Conservation (phyloP, 2,797 vertebrate genomes). For the Taeniopygia guttata region DNA sequence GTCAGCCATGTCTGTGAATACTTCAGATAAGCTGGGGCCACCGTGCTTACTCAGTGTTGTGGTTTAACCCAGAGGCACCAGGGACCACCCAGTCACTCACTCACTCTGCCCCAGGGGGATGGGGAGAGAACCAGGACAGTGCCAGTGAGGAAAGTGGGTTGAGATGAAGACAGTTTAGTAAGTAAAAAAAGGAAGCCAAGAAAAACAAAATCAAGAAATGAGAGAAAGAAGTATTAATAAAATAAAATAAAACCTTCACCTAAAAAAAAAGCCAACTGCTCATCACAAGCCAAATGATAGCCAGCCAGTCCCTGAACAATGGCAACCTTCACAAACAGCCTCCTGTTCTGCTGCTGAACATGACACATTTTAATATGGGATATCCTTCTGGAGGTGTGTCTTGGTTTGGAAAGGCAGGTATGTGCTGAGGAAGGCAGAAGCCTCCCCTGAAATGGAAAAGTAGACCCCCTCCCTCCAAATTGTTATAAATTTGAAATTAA, state of each 20-base stretch:
- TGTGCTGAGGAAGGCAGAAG: too few relatives aligned
- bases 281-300: too few relatives aligned
- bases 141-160: background rate
- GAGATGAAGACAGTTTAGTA: background rate
- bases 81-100: background rate
- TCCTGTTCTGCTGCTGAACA: background rate
- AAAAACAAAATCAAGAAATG: background rate
- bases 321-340: background rate
- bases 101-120: background rate
- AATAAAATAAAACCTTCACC: accelerated
- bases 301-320: background rate
- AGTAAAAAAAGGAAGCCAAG: background rate
- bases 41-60: accelerated
- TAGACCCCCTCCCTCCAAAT: too few relatives aligned
- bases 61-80: background rate
- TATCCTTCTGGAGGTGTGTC: background rate
- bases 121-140: background rate
- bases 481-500: too few relatives aligned
- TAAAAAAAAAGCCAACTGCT: background rate
- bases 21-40: background rate
- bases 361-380: accelerated
- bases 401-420: too few relatives aligned
- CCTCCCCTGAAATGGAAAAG: too few relatives aligned
- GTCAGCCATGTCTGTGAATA: background rate
- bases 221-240: background rate